Conservation (phyloP, 2,888 invertebrate genomes). For the Drosophila yooni region DNA sequence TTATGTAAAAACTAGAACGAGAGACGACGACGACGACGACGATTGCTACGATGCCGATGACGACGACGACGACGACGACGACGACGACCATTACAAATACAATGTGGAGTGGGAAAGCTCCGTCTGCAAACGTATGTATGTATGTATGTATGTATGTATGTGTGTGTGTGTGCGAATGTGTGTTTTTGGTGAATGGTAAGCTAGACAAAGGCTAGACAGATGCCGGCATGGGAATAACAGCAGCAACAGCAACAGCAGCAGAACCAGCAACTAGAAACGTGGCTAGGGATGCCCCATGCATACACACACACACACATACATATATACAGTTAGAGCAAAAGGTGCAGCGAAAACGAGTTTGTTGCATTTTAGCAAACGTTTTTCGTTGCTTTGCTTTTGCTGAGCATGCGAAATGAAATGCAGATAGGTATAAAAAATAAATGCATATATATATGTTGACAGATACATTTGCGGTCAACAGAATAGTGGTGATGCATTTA, state of each 20-base stretch:
- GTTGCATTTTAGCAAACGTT: conserved; percentile 12
- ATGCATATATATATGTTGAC: not conserved
- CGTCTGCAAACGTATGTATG: conserved; percentile 13
- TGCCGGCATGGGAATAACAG: conserved; percentile 24
- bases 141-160: not conserved
- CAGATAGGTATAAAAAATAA: not conserved
- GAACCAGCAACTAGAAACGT: conserved; percentile 8
- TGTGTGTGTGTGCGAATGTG: conserved; percentile 11
- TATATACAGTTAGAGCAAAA: conserved; percentile 11
- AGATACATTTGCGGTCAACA: not conserved
- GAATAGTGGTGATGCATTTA: not conserved
- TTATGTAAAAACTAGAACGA: conserved; percentile 75
- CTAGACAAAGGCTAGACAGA: conserved; percentile 75
- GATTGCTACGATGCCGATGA: conserved; percentile 32
- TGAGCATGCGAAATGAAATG: conserved; percentile 1
- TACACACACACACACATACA: not conserved
- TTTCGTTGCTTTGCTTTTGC: not conserved
- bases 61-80: conserved; percentile 15
- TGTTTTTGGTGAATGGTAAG: conserved; percentile 31
- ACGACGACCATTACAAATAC: conserved; percentile 60
- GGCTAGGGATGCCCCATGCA: conserved; percentile 2
- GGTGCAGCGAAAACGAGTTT: conserved; percentile 11
- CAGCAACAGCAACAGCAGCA: conserved; percentile 18
- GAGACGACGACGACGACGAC: conserved; percentile 37
- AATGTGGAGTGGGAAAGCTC: conserved; percentile 47